A percentile compares a stretch with the other conserved stretches of the same genome.
These are phyloP conservation scores for Brachionus koreanus DNA, from an alignment of 1,140 invertebrate genomes.

Conservation along the genomic window DNA sequence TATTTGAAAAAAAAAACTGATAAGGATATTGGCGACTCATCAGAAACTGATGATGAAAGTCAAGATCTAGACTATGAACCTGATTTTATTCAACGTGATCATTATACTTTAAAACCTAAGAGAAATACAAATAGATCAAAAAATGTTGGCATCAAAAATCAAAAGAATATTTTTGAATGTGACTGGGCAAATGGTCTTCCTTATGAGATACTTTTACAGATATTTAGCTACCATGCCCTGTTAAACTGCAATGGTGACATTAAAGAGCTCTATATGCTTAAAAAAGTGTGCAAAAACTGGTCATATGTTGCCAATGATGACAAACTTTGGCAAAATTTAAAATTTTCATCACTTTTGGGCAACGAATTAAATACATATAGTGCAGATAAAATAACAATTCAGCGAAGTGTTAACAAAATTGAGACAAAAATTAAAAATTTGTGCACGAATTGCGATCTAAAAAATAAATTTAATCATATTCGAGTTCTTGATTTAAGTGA, in stretches of 20 bases:
- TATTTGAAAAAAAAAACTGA: not conserved
- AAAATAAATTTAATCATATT: not conserved
- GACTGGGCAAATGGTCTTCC: conserved; percentile 17
- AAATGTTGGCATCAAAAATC: not conserved
- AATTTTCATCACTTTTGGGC: conserved; percentile 8
- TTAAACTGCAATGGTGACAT: not conserved
- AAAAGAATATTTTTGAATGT: not conserved
- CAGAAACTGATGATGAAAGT: conserved; percentile 20
- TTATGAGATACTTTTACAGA: conserved; percentile 18
- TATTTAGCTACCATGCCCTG: not conserved
- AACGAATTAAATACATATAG: not conserved
- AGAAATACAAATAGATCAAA: not conserved
- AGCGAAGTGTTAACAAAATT: not conserved
- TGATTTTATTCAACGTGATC: not conserved
- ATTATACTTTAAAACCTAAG: not conserved
- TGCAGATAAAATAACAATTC: not conserved
- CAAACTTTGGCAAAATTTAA: conserved; percentile 20
- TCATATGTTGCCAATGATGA: not conserved
- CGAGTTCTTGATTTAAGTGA: conserved; percentile 15
- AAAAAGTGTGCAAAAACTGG: conserved; percentile 32
- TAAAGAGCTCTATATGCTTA: not conserved
- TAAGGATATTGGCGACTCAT: not conserved
- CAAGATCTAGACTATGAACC: conserved; percentile 30
- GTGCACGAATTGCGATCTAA: not conserved
- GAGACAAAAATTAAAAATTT: conserved; percentile 7